Base-by-base conservation (phyloP, 2,113 vertebrate genomes). In the Phalacrocorax brasilianus region DNA sequence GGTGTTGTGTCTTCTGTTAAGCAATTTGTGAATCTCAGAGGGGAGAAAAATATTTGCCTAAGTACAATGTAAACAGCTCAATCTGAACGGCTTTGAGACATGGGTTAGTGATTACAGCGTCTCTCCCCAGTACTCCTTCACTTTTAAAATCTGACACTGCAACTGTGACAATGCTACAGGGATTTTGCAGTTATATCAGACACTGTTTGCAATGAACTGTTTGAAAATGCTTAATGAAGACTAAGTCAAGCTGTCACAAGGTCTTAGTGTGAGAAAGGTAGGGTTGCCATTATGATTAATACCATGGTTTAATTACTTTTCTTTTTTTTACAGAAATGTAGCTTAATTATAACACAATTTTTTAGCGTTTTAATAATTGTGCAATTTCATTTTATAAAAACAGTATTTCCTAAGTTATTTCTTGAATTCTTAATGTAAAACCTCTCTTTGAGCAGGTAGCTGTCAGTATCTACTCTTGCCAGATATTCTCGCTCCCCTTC, bases 171-270 rank as follows among this genome's bases (percentile, higher is more conserved):
- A 67, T 15, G 23, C 47, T 89, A 33, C 30, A 88, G 58, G 78
- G 91, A 89, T 88, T 88, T 76, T 78, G 65, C 50, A 58, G 67
- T 73, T 89, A 7, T 6, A 70, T 68, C 87, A 70, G 63, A 70
- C 3, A 5, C 50, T 52, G 42, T 42, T 92, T 79, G 42, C 58
- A 55, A 45, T 21, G 27, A 85, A 20, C 59, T 95, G 71, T 77
- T 94, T 72, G 67, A 91, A 91, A 93, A 95, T 9, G 26, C 50
- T 38, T 83, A 92, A 96, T 62, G 86, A 88, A 95, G 68, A 87
- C 65, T 80, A 87, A 82, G 58, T 70, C 72, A 92, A 77, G 14
- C 74, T 91, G 84, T 85, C 89, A 74, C 14, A 17, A 82, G 49
- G 53, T 50, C 70, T 93, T 82, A 73, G 56, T 45, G 58, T 45